phyloP scores from a whole-genome alignment of 2,888 invertebrate species.

The Ramazzottius varieornatus region DNA sequence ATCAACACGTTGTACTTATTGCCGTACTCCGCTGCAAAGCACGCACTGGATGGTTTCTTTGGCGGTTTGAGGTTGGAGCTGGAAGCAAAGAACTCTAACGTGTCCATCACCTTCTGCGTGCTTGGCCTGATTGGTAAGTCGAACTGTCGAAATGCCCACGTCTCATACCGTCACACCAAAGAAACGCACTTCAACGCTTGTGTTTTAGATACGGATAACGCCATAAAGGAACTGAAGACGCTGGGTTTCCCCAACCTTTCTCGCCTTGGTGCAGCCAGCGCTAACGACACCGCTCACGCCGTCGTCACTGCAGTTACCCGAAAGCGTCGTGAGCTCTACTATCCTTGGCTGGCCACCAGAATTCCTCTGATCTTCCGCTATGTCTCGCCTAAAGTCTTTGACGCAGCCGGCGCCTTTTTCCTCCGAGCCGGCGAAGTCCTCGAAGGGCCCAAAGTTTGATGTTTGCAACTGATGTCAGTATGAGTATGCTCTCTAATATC shows the following conservation, averaged over 20 bases:
- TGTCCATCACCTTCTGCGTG: constrained; percentile 6
- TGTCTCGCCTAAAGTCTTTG: background rate
- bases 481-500: too few relatives aligned
- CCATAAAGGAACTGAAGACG: background rate
- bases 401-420: background rate
- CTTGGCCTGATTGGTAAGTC: background rate
- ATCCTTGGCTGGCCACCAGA: background rate
- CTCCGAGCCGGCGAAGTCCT: background rate
- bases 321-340: background rate
- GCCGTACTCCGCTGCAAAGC: constrained; percentile 1
- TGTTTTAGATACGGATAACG: background rate
- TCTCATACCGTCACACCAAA: too few relatives aligned
- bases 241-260: background rate
- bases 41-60: constrained; percentile 8
- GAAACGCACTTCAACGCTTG: too few relatives aligned
- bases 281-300: background rate
- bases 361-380: background rate
- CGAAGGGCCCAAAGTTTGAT: too few relatives aligned
- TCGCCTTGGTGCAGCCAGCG: background rate
- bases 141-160: too few relatives aligned
- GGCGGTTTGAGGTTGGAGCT: constrained; percentile 6
- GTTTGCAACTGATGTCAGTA: too few relatives aligned
- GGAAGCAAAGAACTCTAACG: background rate
- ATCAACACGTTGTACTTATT: background rate
- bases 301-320: background rate